phyloP scores from a whole-genome alignment of 1,140 invertebrate species.

The Lepidotrigona ventralis region DNA sequence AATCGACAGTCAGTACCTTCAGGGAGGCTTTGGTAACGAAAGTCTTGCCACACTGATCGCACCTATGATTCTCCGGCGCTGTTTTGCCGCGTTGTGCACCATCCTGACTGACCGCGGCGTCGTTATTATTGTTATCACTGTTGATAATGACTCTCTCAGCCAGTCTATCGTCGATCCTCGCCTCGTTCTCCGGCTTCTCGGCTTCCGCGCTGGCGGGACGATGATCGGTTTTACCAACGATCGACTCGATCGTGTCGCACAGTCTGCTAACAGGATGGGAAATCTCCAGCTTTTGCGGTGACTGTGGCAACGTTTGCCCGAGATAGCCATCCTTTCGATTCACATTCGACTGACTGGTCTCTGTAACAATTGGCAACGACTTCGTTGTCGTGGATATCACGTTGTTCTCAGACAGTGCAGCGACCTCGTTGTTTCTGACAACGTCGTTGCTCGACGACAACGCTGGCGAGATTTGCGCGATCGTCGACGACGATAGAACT shows the following conservation, averaged over 20 bases:
- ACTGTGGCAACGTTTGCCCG: neutral
- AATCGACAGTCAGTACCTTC: slow-evolving; percentile 70
- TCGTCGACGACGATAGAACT: slow-evolving; percentile 1
- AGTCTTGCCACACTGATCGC: slow-evolving; percentile 78
- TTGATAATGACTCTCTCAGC: slow-evolving; percentile 29
- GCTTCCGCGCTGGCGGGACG: neutral
- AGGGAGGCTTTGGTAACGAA: slow-evolving; percentile 78
- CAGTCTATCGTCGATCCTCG: slow-evolving; percentile 30
- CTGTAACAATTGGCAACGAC: neutral
- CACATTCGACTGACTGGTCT: slow-evolving; percentile 8
- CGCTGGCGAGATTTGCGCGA: slow-evolving; percentile 2
- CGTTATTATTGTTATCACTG: slow-evolving; percentile 70
- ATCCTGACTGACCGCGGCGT: slow-evolving; percentile 45
- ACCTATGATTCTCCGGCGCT: slow-evolving; percentile 67
- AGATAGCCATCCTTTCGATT: slow-evolving; percentile 4
- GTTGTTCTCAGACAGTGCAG: slow-evolving; percentile 15
- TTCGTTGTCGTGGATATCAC: slow-evolving; percentile 13
- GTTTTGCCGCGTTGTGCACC: slow-evolving; percentile 34
- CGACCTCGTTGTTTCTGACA: slow-evolving; percentile 2
- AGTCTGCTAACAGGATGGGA: slow-evolving; percentile 70
- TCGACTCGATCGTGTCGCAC: slow-evolving; percentile 62
- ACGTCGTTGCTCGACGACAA: neutral
- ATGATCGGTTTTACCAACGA: slow-evolving; percentile 39
- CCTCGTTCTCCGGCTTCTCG: slow-evolving; percentile 21
- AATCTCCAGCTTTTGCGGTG: slow-evolving; percentile 60